Conservation (phyloP, 2,888 invertebrate genomes). For the Volucella inanis region DNA sequence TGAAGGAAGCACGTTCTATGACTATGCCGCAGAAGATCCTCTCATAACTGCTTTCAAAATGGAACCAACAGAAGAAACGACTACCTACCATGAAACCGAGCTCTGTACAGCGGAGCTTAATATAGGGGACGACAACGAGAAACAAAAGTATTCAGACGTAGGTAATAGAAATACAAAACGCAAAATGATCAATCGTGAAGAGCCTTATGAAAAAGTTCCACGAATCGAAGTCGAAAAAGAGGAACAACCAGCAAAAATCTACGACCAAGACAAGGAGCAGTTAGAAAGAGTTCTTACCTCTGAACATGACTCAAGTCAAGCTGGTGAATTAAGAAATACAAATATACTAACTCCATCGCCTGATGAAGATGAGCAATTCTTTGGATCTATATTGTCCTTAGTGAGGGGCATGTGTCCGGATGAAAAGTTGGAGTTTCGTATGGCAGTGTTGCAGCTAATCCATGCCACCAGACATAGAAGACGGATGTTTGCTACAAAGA, state of each 20-base stretch:
- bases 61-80: neutral
- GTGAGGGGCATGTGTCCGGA: slow-evolving; percentile 40
- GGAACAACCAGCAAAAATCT: neutral
- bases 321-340: neutral
- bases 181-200: neutral
- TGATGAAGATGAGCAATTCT: slow-evolving; percentile 49
- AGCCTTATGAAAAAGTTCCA: neutral
- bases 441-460: slow-evolving; percentile 33
- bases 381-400: slow-evolving; percentile 29
- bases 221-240: neutral
- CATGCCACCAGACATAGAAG: slow-evolving; percentile 19
- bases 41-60: neutral
- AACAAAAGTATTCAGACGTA: neutral
- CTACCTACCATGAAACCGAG: neutral
- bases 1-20: neutral
- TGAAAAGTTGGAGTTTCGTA: slow-evolving; percentile 52
- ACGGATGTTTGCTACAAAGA: neutral
- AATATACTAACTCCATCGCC: neutral
- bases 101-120: neutral
- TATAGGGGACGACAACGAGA: neutral
- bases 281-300: neutral
- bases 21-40: neutral
- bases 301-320: neutral
- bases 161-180: neutral
- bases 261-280: neutral